Evolutionary conservation across 30 jellyfish, hydroid and myxozoan genomes (phyloP).

Genomic region (Mastigias papua): DNA sequence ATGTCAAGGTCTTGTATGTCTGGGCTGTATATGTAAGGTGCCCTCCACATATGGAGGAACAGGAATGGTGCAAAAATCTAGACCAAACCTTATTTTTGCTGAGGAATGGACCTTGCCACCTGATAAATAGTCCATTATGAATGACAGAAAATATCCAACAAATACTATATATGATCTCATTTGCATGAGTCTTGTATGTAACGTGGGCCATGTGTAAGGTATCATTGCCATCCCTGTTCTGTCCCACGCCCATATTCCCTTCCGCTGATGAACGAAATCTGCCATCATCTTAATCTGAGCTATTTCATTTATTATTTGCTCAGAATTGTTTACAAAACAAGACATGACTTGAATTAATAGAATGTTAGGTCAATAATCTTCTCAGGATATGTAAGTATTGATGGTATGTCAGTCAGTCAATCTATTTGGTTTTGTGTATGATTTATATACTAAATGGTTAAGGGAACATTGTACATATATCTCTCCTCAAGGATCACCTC

Average conservation of each 20-base stretch:
- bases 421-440: conserved; percentile 29
- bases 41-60: too few relatives aligned
- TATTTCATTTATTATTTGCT: conserved; percentile 78
- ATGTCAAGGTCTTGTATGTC: too few relatives aligned
- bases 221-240: background rate
- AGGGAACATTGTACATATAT: background rate
- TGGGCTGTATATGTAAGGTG: too few relatives aligned
- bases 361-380: conserved; percentile 78
- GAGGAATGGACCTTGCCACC: too few relatives aligned
- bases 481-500: background rate
- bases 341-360: conserved; percentile 80
- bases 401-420: conserved; percentile 84
- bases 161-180: too few relatives aligned
- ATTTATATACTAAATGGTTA: background rate
- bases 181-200: too few relatives aligned
- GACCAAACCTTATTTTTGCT: too few relatives aligned
- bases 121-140: too few relatives aligned
- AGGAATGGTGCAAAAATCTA: too few relatives aligned
- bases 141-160: too few relatives aligned
- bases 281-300: conserved; percentile 49
- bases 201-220: too few relatives aligned
- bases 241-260: background rate
- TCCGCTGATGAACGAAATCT: background rate
- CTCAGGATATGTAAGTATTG: conserved; percentile 93
- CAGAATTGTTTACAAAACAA: conserved; percentile 86